Conservation (phyloP, 2,888 invertebrate genomes). For the Andrena minutula region DNA sequence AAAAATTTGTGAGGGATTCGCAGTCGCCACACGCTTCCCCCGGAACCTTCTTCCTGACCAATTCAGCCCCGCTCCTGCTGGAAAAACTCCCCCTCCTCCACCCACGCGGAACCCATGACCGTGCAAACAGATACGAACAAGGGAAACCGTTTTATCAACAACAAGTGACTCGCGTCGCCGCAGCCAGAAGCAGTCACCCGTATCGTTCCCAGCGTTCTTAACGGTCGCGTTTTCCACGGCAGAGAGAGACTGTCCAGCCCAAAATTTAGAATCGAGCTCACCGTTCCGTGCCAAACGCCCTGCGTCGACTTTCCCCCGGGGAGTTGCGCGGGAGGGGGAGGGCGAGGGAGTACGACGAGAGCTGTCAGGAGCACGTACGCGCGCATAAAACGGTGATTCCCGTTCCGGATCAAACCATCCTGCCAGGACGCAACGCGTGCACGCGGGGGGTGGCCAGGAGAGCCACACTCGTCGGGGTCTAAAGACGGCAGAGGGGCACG, state of each 20-base stretch:
- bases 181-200: constrained; percentile 1
- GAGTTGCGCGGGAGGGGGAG: background rate
- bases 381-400: constrained; percentile 76
- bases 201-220: constrained; percentile 5
- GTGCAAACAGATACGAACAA: background rate
- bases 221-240: background rate
- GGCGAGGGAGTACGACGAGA: constrained; percentile 58
- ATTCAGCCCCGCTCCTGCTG: too few relatives aligned
- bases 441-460: constrained; percentile 38
- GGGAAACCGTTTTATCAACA: background rate
- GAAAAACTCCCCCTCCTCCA: background rate
- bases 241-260: background rate
- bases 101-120: background rate
- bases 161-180: constrained; percentile 6
- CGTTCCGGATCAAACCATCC: constrained; percentile 77
- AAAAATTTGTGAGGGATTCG: too few relatives aligned
- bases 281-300: constrained; percentile 16
- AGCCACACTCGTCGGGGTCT: constrained; percentile 36
- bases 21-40: too few relatives aligned
- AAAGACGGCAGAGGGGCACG: constrained; percentile 36
- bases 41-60: too few relatives aligned
- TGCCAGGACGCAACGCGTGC: constrained; percentile 59
- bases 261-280: constrained; percentile 43
- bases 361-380: constrained; percentile 74
- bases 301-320: constrained; percentile 27